phyloP scores from a whole-genome alignment of 2,888 invertebrate genomes.

The Chymomyza procnemis region DNA sequence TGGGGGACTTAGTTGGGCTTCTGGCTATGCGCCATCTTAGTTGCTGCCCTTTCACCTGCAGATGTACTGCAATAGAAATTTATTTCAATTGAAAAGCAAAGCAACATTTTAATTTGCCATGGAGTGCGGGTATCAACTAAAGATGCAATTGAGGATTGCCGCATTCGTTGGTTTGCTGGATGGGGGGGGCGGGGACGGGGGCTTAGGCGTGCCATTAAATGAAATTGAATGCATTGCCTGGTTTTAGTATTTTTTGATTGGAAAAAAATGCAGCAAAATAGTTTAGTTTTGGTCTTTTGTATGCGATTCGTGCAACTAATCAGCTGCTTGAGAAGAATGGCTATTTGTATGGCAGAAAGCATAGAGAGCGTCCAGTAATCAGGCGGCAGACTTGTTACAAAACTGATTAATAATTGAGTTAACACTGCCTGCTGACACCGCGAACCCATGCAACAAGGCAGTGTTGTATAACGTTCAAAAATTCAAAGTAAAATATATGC shows the following conservation, averaged over 20 bases:
- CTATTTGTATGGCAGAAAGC: background rate
- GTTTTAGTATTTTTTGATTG: conserved; percentile 44
- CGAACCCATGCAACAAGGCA: background rate
- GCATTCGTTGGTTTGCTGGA: no score
- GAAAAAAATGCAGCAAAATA: conserved; percentile 7
- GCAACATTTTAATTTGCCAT: conserved; percentile 35
- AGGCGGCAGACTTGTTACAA: background rate
- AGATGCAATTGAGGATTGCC: background rate
- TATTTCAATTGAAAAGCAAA: conserved; percentile 34
- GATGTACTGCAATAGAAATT: conserved; percentile 37
- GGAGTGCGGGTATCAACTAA: no score
- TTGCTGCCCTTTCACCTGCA: conserved; percentile 32
- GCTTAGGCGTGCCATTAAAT: conserved; percentile 49
- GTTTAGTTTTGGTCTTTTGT: background rate
- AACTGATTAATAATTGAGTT: background rate
- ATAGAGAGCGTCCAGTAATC: background rate
- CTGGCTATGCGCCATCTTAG: background rate
- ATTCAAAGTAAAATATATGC: no score
- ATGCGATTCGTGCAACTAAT: background rate
- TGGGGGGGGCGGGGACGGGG: conserved; percentile 3
- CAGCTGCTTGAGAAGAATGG: background rate
- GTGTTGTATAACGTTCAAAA: no score
- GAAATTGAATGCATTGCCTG: conserved; percentile 50
- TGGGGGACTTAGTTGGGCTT: conserved; percentile 15
- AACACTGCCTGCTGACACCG: background rate